These are phyloP conservation scores for Enteromius afrohamiltoni DNA, from an alignment of 2,797 vertebrate species.

Conservation along the genomic window DNA sequence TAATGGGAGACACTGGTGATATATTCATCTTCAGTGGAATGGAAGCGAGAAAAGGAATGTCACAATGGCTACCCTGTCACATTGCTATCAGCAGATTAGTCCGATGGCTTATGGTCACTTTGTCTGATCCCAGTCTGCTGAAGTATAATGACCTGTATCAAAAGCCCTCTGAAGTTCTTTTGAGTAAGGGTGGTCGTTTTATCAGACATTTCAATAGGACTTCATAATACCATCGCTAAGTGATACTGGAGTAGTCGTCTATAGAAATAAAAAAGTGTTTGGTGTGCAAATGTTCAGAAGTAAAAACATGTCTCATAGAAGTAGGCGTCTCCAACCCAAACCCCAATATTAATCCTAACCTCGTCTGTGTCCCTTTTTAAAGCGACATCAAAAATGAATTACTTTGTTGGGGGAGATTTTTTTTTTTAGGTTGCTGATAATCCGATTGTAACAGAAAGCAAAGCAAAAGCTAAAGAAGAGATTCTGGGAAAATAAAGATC, in stretches of 20 bases:
- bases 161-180: constrained; percentile 12
- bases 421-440: background rate
- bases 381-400: background rate
- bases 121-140: constrained; percentile 51
- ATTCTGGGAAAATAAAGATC: background rate
- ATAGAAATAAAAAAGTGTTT: background rate
- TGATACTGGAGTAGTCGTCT: background rate
- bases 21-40: constrained; percentile 41
- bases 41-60: constrained; percentile 27
- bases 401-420: constrained; percentile 1
- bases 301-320: background rate
- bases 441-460: background rate
- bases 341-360: background rate
- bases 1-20: constrained; percentile 55
- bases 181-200: constrained; percentile 29
- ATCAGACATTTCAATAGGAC: constrained; percentile 32
- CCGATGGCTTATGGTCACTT: constrained; percentile 60
- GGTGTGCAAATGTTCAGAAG: background rate
- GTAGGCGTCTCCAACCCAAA: background rate
- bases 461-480: background rate
- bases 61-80: constrained; percentile 53
- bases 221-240: background rate
- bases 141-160: constrained; percentile 36
- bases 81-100: constrained; percentile 58
- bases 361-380: background rate